Evolutionary conservation across 2,888 invertebrate species (phyloP).

Genomic region (Uropetala carovei): DNA sequence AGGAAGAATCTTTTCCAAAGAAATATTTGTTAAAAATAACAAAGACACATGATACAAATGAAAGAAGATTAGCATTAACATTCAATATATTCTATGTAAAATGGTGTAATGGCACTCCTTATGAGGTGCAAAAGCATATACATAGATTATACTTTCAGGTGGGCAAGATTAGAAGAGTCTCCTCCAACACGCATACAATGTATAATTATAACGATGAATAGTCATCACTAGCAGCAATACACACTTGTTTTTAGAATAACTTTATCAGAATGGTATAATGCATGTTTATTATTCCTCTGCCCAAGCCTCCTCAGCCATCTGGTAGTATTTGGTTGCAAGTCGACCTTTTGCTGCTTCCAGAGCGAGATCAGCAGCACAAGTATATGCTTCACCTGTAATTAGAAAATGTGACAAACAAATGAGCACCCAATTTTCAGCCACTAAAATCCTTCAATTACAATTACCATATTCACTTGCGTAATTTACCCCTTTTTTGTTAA

Average conservation of each 20-base stretch:
- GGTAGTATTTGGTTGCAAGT: conserved; percentile 76
- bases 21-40: not conserved
- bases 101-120: not conserved
- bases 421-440: too few relatives aligned
- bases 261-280: not conserved
- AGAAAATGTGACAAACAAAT: not conserved
- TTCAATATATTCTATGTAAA: not conserved
- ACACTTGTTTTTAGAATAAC: not conserved
- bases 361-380: conserved; percentile 77
- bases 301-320: conserved; percentile 75
- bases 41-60: not conserved
- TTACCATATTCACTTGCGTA: too few relatives aligned
- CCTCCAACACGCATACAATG: not conserved
- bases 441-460: too few relatives aligned
- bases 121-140: not conserved
- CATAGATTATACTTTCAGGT: not conserved
- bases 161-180: not conserved
- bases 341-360: conserved; percentile 78
- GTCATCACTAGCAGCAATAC: not conserved
- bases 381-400: conserved; percentile 75
- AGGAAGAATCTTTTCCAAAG: not conserved
- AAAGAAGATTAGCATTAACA: not conserved
- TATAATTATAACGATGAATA: too few relatives aligned
- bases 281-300: conserved; percentile 40
- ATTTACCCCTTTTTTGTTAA: too few relatives aligned